A percentile compares a stretch with the other conserved stretches of the same genome.
These are phyloP conservation scores for Strongylocentrotus purpuratus DNA, from an alignment of 35 echinoderm and acorn worm species.

Conservation along the genomic window DNA sequence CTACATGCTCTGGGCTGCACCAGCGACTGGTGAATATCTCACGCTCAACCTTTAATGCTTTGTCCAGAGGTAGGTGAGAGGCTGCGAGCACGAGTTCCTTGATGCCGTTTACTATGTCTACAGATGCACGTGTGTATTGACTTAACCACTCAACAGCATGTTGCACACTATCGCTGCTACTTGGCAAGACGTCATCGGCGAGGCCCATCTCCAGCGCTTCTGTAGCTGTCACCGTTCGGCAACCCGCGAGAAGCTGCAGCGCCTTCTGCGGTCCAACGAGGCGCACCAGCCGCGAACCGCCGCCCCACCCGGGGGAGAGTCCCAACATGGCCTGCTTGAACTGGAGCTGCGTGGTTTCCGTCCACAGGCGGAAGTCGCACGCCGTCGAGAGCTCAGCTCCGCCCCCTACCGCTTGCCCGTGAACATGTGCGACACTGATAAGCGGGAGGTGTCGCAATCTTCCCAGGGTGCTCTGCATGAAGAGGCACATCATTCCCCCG, in stretches of 20 bases:
- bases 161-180: conserved; percentile 44
- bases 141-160: conserved; percentile 69
- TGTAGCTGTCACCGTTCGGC: conserved; percentile 23
- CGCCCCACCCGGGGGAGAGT: conserved; percentile 80
- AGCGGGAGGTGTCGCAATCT: conserved; percentile 73
- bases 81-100: conserved; percentile 84
- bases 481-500: conserved; percentile 85
- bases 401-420: conserved; percentile 75
- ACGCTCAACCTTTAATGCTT: conserved; percentile 80
- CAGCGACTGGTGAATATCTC: conserved; percentile 82
- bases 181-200: conserved; percentile 53
- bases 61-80: conserved; percentile 71
- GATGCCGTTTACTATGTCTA: conserved; percentile 68
- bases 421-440: conserved; percentile 78
- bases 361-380: conserved; percentile 89
- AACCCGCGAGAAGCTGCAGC: conserved; percentile 68
- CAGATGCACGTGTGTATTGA: conserved; percentile 60
- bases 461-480: conserved; percentile 85
- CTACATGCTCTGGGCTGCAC: conserved; percentile 55
- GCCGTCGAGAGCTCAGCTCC: conserved; percentile 86
- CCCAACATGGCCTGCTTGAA: conserved; percentile 90
- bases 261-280: conserved; percentile 79
- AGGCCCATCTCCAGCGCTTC: conserved; percentile 67
- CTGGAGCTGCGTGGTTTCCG: conserved; percentile 50
- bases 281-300: conserved; percentile 81